A percentile compares a stretch with the other conserved stretches of the same genome.
Conservation (phyloP, 2,888 invertebrate species). For the Aphodius granarius region DNA sequence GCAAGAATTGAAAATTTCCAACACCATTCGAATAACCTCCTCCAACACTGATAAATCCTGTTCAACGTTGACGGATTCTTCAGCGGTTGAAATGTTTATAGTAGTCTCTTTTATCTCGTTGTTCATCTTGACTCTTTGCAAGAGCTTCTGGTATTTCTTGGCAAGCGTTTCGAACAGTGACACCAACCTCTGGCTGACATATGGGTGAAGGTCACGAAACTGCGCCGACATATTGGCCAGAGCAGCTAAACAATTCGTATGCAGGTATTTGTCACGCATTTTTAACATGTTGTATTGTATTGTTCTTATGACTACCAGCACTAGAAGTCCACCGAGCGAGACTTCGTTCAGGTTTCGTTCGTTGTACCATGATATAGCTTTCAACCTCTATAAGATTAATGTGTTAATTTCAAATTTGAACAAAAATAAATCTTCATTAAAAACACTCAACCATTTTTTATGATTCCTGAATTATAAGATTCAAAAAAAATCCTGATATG, state of each 20-base stretch:
- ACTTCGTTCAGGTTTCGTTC: conserved; percentile 90
- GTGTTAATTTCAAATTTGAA: not conserved
- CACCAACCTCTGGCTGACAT: conserved; percentile 92
- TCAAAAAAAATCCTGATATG: no score
- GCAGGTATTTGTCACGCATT: conserved; percentile 95
- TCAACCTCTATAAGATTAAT: conserved; percentile 69
- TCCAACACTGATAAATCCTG: conserved; percentile 92
- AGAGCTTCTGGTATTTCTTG: conserved; percentile 76
- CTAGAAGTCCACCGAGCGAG: conserved; percentile 89
- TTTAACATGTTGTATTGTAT: conserved; percentile 97
- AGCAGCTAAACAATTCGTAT: conserved; percentile 97
- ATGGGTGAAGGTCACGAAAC: conserved; percentile 90
- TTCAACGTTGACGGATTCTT: conserved; percentile 56
- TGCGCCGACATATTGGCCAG: conserved; percentile 97
- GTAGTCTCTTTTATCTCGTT: conserved; percentile 36
- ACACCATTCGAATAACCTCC: conserved; percentile 93
- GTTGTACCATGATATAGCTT: conserved; percentile 91
- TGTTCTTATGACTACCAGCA: conserved; percentile 93
- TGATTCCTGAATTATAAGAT: no score
- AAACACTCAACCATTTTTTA: no score
- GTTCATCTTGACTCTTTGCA: conserved; percentile 40
- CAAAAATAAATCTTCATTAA: conserved; percentile 11
- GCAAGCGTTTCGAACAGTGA: conserved; percentile 90
- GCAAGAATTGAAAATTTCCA: conserved; percentile 97
- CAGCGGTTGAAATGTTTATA: conserved; percentile 35